Evolutionary conservation across 2,113 vertebrate species (phyloP).

Genomic region (Martes martes): DNA sequence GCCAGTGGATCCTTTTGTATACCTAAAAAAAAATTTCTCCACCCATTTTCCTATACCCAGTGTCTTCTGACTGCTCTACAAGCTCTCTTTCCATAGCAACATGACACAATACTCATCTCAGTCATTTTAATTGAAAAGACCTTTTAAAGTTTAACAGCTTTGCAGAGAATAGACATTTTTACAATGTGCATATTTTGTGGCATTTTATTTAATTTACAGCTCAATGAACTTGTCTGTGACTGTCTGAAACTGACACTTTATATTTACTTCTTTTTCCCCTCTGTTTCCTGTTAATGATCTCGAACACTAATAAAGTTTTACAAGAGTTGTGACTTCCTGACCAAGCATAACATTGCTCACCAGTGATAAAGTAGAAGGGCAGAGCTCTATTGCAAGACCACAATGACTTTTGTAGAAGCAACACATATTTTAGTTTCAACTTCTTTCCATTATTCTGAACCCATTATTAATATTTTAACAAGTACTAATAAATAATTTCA

Average conservation of each 20-base stretch:
- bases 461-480: constrained; percentile 3
- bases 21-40: background rate
- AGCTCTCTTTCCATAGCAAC: background rate
- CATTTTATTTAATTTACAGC: constrained; percentile 76
- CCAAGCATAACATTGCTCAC: constrained; percentile 40
- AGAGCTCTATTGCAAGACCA: background rate
- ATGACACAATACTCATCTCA: background rate
- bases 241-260: constrained; percentile 55
- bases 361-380: background rate
- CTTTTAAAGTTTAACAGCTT: constrained; percentile 69
- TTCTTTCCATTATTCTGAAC: constrained; percentile 53
- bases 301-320: constrained; percentile 74
- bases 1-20: background rate
- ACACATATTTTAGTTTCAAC: background rate
- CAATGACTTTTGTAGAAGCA: constrained; percentile 53
- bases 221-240: constrained; percentile 54
- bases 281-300: constrained; percentile 61
- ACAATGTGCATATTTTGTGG: constrained; percentile 42
- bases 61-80: background rate
- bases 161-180: constrained; percentile 54
- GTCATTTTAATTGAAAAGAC: constrained; percentile 70
- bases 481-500: constrained; percentile 20
- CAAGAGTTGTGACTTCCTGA: constrained; percentile 64
- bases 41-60: background rate
- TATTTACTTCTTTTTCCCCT: constrained; percentile 67